Evolutionary conservation across 1,140 invertebrate species (phyloP).

Genomic region (Hormaphis cornu): DNA sequence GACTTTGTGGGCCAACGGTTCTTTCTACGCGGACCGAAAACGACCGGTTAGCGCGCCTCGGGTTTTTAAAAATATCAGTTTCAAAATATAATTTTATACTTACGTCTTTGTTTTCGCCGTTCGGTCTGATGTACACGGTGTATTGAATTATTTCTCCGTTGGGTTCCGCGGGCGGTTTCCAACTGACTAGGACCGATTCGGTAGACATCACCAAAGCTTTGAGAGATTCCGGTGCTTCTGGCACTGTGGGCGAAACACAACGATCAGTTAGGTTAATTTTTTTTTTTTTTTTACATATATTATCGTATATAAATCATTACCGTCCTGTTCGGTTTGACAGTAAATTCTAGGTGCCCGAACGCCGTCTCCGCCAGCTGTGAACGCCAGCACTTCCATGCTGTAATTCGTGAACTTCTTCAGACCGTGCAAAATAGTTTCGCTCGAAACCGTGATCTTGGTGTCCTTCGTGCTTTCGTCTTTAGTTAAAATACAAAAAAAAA

Average conservation of each 20-base stretch:
- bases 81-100: not conserved
- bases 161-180: constrained; percentile 81
- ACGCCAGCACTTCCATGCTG: constrained; percentile 90
- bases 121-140: constrained; percentile 79
- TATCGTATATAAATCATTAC: constrained; percentile 47
- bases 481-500: constrained; percentile 36
- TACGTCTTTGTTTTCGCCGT: constrained; percentile 49
- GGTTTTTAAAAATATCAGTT: not conserved
- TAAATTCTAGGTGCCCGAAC: constrained; percentile 78
- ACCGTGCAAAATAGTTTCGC: constrained; percentile 83
- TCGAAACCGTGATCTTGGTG: constrained; percentile 80
- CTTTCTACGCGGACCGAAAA: no score
- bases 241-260: constrained; percentile 52
- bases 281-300: not conserved
- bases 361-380: constrained; percentile 90
- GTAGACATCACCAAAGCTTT: constrained; percentile 86
- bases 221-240: constrained; percentile 81
- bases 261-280: not conserved
- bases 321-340: constrained; percentile 91
- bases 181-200: constrained; percentile 84
- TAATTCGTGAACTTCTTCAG: constrained; percentile 95
- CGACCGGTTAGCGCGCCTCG: no score
- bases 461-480: constrained; percentile 82
- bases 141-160: constrained; percentile 90
- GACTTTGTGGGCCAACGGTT: constrained; percentile 61